Evolutionary conservation across 2,888 invertebrate genomes (phyloP).

Genomic region (Luperina nickerlii): DNA sequence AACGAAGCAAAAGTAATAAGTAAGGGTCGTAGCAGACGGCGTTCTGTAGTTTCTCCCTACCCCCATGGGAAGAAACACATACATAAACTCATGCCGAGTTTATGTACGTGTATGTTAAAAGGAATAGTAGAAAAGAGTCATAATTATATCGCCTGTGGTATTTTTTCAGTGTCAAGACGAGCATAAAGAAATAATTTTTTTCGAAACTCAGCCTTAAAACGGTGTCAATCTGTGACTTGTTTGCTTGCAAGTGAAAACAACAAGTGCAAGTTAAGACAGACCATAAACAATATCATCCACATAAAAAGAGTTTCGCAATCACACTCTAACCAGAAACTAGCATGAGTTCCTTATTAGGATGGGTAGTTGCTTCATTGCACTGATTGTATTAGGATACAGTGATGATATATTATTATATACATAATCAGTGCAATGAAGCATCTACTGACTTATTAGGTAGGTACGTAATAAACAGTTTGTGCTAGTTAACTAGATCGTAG

Average conservation of each 20-base stretch:
- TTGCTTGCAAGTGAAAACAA: background rate
- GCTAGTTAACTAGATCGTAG: constrained; percentile 14
- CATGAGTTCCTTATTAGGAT: background rate
- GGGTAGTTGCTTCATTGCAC: too few relatives aligned
- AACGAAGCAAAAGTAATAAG: background rate
- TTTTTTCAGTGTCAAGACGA: background rate
- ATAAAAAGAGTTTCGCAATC: background rate
- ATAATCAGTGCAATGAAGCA: constrained; percentile 15
- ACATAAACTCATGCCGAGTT: background rate
- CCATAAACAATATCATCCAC: background rate
- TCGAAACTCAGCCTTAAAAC: background rate
- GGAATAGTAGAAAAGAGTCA: background rate
- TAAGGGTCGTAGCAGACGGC: background rate
- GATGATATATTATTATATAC: too few relatives aligned
- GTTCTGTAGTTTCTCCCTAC: background rate
- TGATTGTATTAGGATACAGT: background rate
- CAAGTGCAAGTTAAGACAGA: background rate
- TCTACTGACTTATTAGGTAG: constrained; percentile 1
- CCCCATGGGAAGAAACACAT: background rate
- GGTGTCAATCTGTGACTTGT: background rate
- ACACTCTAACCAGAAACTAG: constrained; percentile 2
- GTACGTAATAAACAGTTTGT: constrained; percentile 40
- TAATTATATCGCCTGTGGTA: too few relatives aligned
- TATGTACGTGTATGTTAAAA: background rate
- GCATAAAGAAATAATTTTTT: background rate